These are phyloP conservation scores for Diorhabda carinulata DNA, from an alignment of 1,140 invertebrate genomes.

Conservation along the genomic window DNA sequence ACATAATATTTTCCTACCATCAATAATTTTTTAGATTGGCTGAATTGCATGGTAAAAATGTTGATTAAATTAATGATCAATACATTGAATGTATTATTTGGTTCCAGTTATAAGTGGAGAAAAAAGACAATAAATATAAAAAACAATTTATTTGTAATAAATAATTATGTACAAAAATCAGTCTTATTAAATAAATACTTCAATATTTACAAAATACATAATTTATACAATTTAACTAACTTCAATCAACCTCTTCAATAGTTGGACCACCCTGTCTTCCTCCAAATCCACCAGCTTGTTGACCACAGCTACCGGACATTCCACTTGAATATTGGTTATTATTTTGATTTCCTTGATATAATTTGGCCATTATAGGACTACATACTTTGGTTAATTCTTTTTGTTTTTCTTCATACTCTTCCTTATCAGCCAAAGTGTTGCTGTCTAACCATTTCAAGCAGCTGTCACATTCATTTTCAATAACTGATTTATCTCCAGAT, in stretches of 20 bases:
- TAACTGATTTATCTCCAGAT: slow-evolving; percentile 43
- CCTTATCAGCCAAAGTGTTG: slow-evolving; percentile 56
- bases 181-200: background rate
- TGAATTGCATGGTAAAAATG: too few species aligned
- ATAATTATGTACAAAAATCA: background rate
- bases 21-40: too few species aligned
- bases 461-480: slow-evolving; percentile 49
- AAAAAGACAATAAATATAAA: too few species aligned
- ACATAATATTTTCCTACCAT: too few species aligned
- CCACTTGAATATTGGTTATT: background rate
- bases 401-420: slow-evolving; percentile 58
- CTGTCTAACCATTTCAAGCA: slow-evolving; percentile 54
- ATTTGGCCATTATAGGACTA: slow-evolving; percentile 51
- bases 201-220: background rate
- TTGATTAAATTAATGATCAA: too few species aligned
- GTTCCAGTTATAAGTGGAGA: too few species aligned
- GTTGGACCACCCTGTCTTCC: slow-evolving; percentile 51
- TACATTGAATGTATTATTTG: too few species aligned
- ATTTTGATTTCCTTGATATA: slow-evolving; percentile 31
- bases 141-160: too few species aligned
- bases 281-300: slow-evolving; percentile 41
- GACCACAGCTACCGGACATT: slow-evolving; percentile 27
- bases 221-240: background rate
- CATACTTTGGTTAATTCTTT: slow-evolving; percentile 50
- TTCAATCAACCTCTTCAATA: slow-evolving; percentile 65